phyloP scores from a whole-genome alignment of 1,140 invertebrate species.

The Plutomurus gul region DNA sequence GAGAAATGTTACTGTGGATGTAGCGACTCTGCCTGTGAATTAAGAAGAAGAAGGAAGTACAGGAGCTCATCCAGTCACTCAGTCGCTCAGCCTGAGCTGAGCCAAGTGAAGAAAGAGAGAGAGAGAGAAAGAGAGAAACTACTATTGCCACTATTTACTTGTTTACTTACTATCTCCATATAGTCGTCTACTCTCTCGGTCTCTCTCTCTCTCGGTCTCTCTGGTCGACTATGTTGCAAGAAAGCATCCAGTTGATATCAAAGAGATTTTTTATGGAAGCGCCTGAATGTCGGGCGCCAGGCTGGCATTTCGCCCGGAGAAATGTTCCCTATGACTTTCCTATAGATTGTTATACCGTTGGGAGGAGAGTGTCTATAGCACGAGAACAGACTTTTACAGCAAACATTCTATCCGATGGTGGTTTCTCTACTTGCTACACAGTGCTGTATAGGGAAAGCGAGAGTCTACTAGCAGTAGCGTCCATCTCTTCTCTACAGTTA shows the following conservation, averaged over 20 bases:
- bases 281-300: slow-evolving; percentile 52
- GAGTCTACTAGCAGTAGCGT: too few relatives aligned
- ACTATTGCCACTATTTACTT: background rate
- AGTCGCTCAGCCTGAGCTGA: background rate
- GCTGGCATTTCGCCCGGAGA: slow-evolving; percentile 51
- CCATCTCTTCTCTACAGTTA: too few relatives aligned
- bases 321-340: background rate
- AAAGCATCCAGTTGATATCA: slow-evolving; percentile 39
- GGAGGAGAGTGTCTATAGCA: too few relatives aligned
- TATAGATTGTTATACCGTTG: background rate
- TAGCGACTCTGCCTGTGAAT: slow-evolving; percentile 11
- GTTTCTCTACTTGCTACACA: too few relatives aligned
- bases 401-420: slow-evolving; percentile 9
- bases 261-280: slow-evolving; percentile 52
- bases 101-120: background rate
- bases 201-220: background rate
- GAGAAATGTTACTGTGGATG: background rate
- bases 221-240: background rate
- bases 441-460: too few relatives aligned
- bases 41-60: background rate
- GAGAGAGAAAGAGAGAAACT: background rate
- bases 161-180: background rate
- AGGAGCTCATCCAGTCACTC: background rate
- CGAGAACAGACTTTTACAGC: background rate
- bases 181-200: background rate